These are phyloP conservation scores for Colinus virginianus DNA, from an alignment of 2,113 vertebrate species.

Conservation along the genomic window DNA sequence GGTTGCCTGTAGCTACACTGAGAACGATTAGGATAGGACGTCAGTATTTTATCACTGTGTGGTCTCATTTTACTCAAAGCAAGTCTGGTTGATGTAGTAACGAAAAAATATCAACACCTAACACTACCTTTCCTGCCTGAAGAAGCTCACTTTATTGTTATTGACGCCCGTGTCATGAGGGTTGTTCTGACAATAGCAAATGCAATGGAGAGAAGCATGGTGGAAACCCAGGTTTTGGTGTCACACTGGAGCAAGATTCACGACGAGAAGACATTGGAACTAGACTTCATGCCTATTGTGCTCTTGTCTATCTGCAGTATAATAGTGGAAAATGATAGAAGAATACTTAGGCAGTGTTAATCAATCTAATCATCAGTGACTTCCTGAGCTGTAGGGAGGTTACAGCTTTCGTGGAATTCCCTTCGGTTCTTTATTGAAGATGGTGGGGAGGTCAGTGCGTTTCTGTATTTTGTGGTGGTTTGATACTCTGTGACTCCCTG, in stretches of 20 bases:
- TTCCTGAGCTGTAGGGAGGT: not conserved
- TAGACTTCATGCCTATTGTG: not conserved
- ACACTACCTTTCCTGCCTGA: not conserved
- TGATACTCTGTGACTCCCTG: not conserved
- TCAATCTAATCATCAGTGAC: not conserved
- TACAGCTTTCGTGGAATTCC: not conserved
- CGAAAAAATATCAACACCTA: not conserved
- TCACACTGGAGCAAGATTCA: not conserved
- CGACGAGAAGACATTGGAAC: not conserved
- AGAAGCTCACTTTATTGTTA: not conserved
- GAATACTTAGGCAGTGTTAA: not conserved
- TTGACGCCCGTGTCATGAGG: not conserved
- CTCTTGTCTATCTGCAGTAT: not conserved
- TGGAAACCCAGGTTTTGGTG: not conserved
- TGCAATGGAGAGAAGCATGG: not conserved
- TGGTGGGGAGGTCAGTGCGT: not conserved
- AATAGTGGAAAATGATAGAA: not conserved
- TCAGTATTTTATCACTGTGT: constrained; percentile 6
- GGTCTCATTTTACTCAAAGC: constrained; percentile 7
- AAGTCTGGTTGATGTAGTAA: not conserved
- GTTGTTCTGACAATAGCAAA: not conserved
- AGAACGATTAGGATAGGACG: constrained; percentile 30
- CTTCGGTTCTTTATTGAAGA: not conserved
- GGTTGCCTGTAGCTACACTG: not conserved
- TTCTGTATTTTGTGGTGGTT: not conserved